Base-by-base conservation (phyloP, 2,888 invertebrate species). In the Dolichopus griseipennis region DNA sequence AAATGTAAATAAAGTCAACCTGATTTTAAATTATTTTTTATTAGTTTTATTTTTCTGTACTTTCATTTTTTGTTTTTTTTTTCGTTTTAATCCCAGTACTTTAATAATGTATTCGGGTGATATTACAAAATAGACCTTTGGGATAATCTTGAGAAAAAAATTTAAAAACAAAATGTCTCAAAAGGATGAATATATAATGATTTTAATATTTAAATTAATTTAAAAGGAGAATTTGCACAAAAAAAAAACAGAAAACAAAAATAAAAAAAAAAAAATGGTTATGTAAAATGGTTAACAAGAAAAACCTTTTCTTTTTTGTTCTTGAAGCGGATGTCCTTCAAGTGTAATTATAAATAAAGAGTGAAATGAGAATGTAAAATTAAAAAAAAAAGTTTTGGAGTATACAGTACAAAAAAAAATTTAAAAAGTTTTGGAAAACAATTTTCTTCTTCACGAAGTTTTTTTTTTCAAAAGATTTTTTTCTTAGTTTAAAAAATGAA, bases 181-280 rank as follows among this genome's bases (percentile, higher is more conserved):
- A 52, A 52, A 52, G 52, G 52, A 52, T 15, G 18, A 52, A 52
- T 52, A 18, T 6, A 18, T 52, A 52, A 52, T 52, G 52, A 52
- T 52, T 52, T 52, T 15, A 52, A 52, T 52, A 52, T 52, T 52
- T 52, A 52, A 52, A 52, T 52, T 52, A 52, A 52, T 52, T 52
- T 52, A 52, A n/a, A 37, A 7, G 10, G 12, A 37, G 12, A 37
- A 27, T 27, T 27, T n/a, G n/a, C 43, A 43, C 7, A 43, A 43
- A 43, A 52, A 52, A 52, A 52, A 52, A 52, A 52, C 52, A 52
- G 18, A 52, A 52, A 52, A n/a, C 9, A n/a, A 52, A 18, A 15
- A 52, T 6, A 15, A 41, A 41, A 41, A 52, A 52, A 18, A 52
- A n/a, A 52, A 52, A 52, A 18, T 7, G 2, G 2, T 52, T 52